Evolutionary conservation across 2,113 vertebrate species (phyloP), one percentile per base, ranked within the genome.

Genomic region (Blennius ocellaris): DNA sequence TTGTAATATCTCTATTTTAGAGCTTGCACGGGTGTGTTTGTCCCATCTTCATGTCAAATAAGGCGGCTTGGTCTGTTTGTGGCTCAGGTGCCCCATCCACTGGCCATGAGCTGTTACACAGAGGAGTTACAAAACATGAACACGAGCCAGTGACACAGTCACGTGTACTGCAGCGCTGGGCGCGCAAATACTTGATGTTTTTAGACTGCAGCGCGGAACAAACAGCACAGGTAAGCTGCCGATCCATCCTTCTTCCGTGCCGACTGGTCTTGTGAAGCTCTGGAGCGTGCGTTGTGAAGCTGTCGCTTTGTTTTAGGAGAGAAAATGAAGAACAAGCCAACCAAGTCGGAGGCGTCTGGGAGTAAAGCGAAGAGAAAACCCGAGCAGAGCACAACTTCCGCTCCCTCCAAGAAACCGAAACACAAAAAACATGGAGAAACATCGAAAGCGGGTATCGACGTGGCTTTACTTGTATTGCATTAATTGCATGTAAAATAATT

Each of bases 81-180:
- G 5, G 12, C 43, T 1, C 16, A 56, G n/a, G 37, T 77, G 56
- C 56, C 78, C 62, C 84, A 40, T 54, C 83, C 80, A 54, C n/a
- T 12, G 87, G 1, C 16, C 37, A 39, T 10, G 1, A 6, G 2
- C 11, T 14, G 69, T 9, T 69, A 57, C 8, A 36, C 15, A 76
- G 7, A 17, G 9, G 56, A 1, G 69, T 92, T 92, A 92, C 81
- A 86, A 90, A 92, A 92, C 87, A 78, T 10, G 5, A 9, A 11
- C 51, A 59, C 62, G 11, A 71, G 80, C 67, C 57, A 64, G 54
- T 53, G 11, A 15, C 11, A 5, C 6, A 1, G 67, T 80, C 86
- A 81, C 71, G 68, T 89, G 81, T 57, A 11, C 10, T 37, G 36
- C 37, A 11, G 44, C 0, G 58, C 90, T 67, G 78, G 7, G 57